Percentiles rank a stretch among this genome's conserved stretches.
phyloP scores from a whole-genome alignment of 1,140 invertebrate species.

The Bombus picipes region DNA sequence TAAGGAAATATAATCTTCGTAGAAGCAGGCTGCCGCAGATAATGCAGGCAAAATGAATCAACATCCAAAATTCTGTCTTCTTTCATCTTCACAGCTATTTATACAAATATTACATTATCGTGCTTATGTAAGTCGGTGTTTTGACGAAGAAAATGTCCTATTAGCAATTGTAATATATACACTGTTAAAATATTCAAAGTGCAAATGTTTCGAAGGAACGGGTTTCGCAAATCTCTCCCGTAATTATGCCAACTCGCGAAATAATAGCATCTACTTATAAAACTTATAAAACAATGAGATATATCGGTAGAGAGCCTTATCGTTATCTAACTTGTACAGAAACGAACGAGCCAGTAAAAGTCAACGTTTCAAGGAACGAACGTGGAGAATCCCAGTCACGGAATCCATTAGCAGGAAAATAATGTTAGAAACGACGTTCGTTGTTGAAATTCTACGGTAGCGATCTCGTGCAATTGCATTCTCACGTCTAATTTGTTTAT shows the following conservation, averaged over 20 bases:
- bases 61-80: not conserved
- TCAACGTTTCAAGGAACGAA: not conserved
- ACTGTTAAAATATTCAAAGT: not conserved
- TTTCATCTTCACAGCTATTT: not conserved
- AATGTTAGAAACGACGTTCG: not conserved
- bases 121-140: not conserved
- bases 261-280: not conserved
- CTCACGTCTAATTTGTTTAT: conserved; percentile 9
- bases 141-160: not conserved
- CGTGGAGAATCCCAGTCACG: conserved; percentile 1
- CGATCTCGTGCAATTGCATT: not conserved
- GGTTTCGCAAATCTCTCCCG: not conserved
- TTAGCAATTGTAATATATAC: not conserved
- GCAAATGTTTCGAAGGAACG: not conserved
- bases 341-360: not conserved
- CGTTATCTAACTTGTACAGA: not conserved
- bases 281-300: not conserved
- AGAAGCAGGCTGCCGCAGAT: not conserved
- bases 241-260: not conserved
- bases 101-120: not conserved
- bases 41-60: not conserved
- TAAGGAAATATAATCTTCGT: not conserved
- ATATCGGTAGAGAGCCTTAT: not conserved
- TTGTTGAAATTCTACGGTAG: not conserved
- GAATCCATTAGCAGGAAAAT: not conserved